Base-by-base conservation (phyloP, 2,888 invertebrate genomes). In the Bugulina stolonifera region DNA sequence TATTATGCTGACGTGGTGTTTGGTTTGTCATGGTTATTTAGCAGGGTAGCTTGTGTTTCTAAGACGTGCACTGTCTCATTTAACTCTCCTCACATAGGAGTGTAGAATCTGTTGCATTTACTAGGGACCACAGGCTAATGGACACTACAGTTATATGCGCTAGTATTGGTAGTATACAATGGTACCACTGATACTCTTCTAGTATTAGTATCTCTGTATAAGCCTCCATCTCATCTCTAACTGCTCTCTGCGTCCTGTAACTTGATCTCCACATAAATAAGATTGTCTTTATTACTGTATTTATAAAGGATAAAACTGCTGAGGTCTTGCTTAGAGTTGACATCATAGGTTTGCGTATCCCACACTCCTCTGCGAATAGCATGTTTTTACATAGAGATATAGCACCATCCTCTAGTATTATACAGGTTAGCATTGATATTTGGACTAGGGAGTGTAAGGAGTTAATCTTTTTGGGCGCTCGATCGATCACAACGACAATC, bases 131-230 rank as follows among this genome's bases (percentile, higher is more conserved):
- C 2, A 64, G 25, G n/a, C 25, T 29, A 23, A 64, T 64, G 32
- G 10, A 10, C 5, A 64, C 32, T 14, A 64, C 32, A 32, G 64
- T 18, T 14, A 64, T 32, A n/a, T 64, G 64, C 3, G 64, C 64
- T 3, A 64, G 64, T 64, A 64, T 64, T 32, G 64, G 64, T 27
- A 64, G 22, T 27, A 64, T 64, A n/a, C 64, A 64, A 32, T 64
- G 64, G n/a, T 29, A 64, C 64, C 64, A 64, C 32, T 64, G 64
- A 64, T 64, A 64, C 5, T 64, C 64, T 32, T 64, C 64, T 64
- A 64, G n/a, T 32, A 64, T 64, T 32, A 64, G 18, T 3, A 64
- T 64, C 34, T 64, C 64, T 27, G 64, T 64, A 32, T 64, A 64
- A 5, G 64, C 64, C 32, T 64, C 64, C 64, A 64, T 64, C 32